A percentile compares a stretch with the other conserved stretches of the same genome.
Evolutionary conservation across 2,113 vertebrate species (phyloP).

Genomic region (Aldabrachelys gigantea): DNA sequence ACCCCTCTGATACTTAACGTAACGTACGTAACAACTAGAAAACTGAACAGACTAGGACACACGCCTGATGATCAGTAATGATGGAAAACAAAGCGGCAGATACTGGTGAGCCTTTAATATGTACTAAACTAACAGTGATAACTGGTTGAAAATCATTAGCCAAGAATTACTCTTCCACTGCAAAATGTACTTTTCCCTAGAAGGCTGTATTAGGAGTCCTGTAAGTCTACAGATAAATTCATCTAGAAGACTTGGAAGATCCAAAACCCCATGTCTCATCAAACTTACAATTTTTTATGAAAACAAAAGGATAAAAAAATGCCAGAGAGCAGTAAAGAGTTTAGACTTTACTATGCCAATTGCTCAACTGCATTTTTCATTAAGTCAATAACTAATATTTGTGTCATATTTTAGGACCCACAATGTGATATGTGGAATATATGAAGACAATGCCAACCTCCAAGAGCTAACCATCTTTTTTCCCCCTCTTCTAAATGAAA

Average conservation of each 20-base stretch:
- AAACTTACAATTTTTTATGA: background rate
- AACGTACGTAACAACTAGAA: background rate
- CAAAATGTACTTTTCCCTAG: background rate
- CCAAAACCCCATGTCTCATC: background rate
- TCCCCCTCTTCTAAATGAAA: background rate
- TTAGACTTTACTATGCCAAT: background rate
- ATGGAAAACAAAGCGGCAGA: background rate
- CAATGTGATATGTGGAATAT: background rate
- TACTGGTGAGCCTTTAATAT: background rate
- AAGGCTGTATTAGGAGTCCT: background rate
- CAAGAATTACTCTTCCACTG: background rate
- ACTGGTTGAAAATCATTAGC: background rate
- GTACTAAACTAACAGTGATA: background rate
- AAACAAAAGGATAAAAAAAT: background rate
- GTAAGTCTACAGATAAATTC: background rate
- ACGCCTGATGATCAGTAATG: background rate
- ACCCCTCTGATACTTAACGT: too few relatives aligned
- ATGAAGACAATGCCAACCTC: background rate
- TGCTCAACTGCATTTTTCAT: background rate
- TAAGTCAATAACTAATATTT: background rate
- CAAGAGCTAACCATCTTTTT: background rate
- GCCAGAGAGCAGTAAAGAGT: background rate
- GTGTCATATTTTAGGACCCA: background rate
- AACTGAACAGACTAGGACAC: background rate
- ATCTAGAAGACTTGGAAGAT: too few relatives aligned